Base-by-base conservation (phyloP, 2,113 vertebrate genomes). In the Hippocampus comes region DNA sequence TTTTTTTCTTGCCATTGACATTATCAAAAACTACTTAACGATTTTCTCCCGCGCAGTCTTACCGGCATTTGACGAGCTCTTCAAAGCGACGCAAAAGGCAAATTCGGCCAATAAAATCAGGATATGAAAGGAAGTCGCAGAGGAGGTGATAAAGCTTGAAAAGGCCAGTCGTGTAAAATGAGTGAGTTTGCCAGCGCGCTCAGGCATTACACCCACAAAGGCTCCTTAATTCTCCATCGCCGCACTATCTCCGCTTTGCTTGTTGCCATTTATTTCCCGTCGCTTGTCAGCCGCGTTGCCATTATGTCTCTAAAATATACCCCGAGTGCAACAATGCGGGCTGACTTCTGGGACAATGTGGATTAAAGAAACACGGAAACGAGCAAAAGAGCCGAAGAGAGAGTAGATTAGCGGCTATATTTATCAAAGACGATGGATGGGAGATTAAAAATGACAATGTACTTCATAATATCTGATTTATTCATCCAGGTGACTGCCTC, bases 1-100 rank as follows among this genome's bases (percentile, higher is more conserved):
- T 80, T 68, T 77, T 67, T 67, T 78, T 66, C 77, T 70, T 64
- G 69, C 74, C 82, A 71, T 60, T 76, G 78, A 80, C 81, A 75
- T 83, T 80, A 82, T 79, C 69, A 76, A 82, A 87, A 72, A 84
- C 5, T 4, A 43, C 64, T 25, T 17, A 66, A 25, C 8, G 42
- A 17, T 21, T 27, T 59, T 20, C 15, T 17, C 59, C 59, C 27
- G 12, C 27, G 15, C 30, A 17, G 43, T 66, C 43, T 25, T 48
- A 27, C 7, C 59, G 5, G 15, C 25, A 60, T 30, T 30, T 14
- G 4, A 15, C 66, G 63, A 81, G 63, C 43, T 53, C 64, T 74
- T 81, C 68, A 77, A 67, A 82, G 7, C 25, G 57, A 7, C 14
- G 21, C 41, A 71, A 59, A 56, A 43, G 20, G 25, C 56, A 5